phyloP scores from a whole-genome alignment of 2,113 vertebrate species.

The Myiozetetes cayanensis region DNA sequence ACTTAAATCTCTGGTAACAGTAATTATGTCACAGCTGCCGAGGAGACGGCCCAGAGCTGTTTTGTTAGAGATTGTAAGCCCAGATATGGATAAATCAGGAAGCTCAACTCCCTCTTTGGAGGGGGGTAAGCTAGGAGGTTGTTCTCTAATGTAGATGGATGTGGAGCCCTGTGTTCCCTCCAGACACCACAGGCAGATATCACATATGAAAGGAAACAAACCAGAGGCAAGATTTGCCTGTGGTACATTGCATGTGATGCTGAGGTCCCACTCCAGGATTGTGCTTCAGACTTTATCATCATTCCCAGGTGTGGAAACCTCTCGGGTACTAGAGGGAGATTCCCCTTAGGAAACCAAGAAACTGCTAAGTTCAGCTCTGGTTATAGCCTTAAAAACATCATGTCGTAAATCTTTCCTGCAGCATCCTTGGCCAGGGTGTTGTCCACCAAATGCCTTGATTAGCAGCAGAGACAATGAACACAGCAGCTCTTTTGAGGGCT shows the following conservation, averaged over 20 bases:
- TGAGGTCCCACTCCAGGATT: not conserved
- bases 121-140: not conserved
- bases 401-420: not conserved
- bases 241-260: not conserved
- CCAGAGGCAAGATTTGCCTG: not conserved
- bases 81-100: not conserved
- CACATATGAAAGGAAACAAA: not conserved
- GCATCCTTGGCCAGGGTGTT: not conserved
- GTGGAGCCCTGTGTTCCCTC: not conserved
- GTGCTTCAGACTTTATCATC: not conserved
- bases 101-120: not conserved
- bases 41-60: not conserved
- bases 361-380: not conserved
- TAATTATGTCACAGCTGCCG: not conserved
- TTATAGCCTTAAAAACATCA: not conserved
- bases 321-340: not conserved
- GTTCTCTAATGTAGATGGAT: not conserved
- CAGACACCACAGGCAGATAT: not conserved
- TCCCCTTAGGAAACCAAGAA: not conserved
- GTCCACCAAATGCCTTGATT: not conserved
- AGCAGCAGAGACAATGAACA: fast-evolving
- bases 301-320: not conserved
- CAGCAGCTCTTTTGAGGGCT: not conserved
- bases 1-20: not conserved
- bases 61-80: not conserved